phyloP scores from a whole-genome alignment of 2,888 invertebrate species.

The Spodoptera exigua region DNA sequence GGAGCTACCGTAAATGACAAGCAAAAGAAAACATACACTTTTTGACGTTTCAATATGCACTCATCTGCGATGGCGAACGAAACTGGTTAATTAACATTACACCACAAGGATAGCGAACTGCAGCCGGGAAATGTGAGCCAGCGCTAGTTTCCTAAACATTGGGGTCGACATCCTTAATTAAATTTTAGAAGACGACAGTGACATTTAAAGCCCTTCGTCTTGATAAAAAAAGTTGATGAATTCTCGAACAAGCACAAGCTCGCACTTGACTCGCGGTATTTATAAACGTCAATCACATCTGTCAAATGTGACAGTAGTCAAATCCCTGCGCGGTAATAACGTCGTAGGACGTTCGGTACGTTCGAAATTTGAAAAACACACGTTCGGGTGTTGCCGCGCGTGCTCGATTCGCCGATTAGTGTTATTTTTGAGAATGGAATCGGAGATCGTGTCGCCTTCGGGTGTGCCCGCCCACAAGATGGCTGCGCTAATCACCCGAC shows the following conservation, averaged over 20 bases:
- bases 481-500: slow-evolving; percentile 86
- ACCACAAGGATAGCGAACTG: slow-evolving; percentile 28
- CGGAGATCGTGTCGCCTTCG: slow-evolving; percentile 88
- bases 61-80: slow-evolving; percentile 73
- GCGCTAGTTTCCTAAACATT: slow-evolving; percentile 23
- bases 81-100: slow-evolving; percentile 75
- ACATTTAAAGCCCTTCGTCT: slow-evolving; percentile 75
- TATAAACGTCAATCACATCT: slow-evolving; percentile 87
- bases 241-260: slow-evolving; percentile 79
- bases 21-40: slow-evolving; percentile 83
- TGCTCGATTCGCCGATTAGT: slow-evolving; percentile 88
- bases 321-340: slow-evolving; percentile 85
- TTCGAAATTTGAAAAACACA: slow-evolving; percentile 88
- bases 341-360: slow-evolving; percentile 76
- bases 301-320: slow-evolving; percentile 88
- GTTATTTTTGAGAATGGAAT: slow-evolving; percentile 88
- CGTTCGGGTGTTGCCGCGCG: slow-evolving; percentile 84
- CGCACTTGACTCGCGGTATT: slow-evolving; percentile 84
- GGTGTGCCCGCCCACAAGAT: slow-evolving; percentile 87
- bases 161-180: slow-evolving; percentile 24
- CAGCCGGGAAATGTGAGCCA: slow-evolving; percentile 25
- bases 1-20: slow-evolving; percentile 84
- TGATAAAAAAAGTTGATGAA: slow-evolving; percentile 78
- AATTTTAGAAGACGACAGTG: slow-evolving; percentile 57
- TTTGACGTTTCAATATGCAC: slow-evolving; percentile 88